These are phyloP conservation scores for Takifugu bimaculatus DNA, from an alignment of 2,113 vertebrate genomes.

Conservation along the genomic window DNA sequence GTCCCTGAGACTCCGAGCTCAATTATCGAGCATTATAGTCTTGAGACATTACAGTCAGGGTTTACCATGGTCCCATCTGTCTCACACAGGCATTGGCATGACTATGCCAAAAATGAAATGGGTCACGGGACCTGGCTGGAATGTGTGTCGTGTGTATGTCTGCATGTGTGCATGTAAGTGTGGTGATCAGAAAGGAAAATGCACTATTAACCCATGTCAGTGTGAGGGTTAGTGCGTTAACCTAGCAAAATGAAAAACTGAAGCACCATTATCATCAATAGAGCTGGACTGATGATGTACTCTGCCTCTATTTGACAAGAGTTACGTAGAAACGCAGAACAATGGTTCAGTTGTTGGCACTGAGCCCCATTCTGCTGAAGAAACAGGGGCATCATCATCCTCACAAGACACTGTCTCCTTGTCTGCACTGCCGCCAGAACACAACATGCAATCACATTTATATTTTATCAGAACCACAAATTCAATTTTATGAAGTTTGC, in stretches of 20 bases:
- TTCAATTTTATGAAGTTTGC: not conserved
- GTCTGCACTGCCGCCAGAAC: conserved; percentile 43
- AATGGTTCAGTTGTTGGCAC: conserved; percentile 31
- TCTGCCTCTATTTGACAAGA: not conserved
- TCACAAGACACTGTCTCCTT: conserved; percentile 38
- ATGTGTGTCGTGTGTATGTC: conserved; percentile 7
- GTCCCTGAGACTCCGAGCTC: conserved; percentile 45
- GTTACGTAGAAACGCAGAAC: conserved; percentile 25
- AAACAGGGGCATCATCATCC: conserved; percentile 51
- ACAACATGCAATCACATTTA: conserved; percentile 4
- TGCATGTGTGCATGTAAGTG: conserved; percentile 4
- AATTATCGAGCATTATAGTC: conserved; percentile 58
- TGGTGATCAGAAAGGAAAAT: conserved; percentile 17
- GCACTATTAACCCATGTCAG: not conserved
- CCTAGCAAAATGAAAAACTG: too few species aligned
- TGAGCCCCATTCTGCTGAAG: conserved; percentile 38
- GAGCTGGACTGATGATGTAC: not conserved
- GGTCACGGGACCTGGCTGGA: conserved; percentile 52
- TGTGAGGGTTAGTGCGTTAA: too few species aligned
- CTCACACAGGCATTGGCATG: conserved; percentile 5
- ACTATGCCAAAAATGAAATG: conserved; percentile 50
- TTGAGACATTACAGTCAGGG: conserved; percentile 44
- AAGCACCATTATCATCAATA: too few species aligned
- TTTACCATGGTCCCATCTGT: conserved; percentile 64
- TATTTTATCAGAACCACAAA: not conserved